Conservation (phyloP, 92 coral and sea anemone species). For the Isaurus tuberculatus region DNA sequence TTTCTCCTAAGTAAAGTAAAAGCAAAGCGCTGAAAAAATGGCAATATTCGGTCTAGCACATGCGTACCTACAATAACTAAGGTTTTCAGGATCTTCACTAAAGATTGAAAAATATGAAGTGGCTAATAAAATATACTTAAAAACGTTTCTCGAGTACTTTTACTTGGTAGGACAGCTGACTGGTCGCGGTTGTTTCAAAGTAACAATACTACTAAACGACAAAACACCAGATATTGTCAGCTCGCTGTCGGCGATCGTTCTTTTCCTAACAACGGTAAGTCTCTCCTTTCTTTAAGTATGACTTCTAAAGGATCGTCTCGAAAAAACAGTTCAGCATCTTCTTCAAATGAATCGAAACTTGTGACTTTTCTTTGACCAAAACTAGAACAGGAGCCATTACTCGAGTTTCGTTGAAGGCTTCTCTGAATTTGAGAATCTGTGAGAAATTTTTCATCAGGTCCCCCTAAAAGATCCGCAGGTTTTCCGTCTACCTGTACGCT, state of each 20-base stretch:
- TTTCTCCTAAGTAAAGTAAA: too few relatives aligned
- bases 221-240: neutral
- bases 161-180: neutral
- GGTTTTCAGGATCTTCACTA: too few relatives aligned
- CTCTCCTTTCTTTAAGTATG: slow-evolving; percentile 29
- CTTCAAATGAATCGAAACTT: slow-evolving; percentile 45
- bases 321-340: slow-evolving; percentile 36
- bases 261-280: neutral
- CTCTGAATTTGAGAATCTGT: neutral
- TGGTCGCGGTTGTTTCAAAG: neutral
- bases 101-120: too few relatives aligned
- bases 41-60: too few relatives aligned
- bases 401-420: neutral
- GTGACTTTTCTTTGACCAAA: neutral
- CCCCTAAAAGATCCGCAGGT: neutral
- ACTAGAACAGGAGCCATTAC: neutral
- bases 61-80: too few relatives aligned
- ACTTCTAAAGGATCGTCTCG: slow-evolving; percentile 39
- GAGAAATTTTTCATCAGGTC: neutral
- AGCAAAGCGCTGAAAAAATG: too few relatives aligned
- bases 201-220: neutral
- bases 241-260: neutral
- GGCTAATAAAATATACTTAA: neutral
- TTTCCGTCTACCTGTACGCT: slow-evolving; percentile 17
- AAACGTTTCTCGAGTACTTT: neutral